Evolutionary conservation across 1,140 invertebrate genomes (phyloP).

Genomic region (Leptinotarsa lineolata): DNA sequence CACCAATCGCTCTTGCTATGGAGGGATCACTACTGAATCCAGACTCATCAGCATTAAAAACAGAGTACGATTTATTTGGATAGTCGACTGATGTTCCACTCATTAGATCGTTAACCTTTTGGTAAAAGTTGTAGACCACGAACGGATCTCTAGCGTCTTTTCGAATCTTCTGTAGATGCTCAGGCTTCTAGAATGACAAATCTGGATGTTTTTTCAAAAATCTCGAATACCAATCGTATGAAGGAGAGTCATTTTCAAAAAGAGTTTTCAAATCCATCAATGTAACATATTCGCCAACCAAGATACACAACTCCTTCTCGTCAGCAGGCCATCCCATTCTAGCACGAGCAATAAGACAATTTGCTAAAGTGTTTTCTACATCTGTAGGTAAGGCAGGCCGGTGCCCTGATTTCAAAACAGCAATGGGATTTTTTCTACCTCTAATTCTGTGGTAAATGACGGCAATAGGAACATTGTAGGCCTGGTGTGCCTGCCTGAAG

Average conservation of each 20-base stretch:
- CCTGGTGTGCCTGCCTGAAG: no score
- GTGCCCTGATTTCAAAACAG: neutral
- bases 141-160: constrained; percentile 29
- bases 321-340: neutral
- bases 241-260: neutral
- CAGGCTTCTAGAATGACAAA: constrained; percentile 27
- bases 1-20: constrained; percentile 22
- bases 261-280: neutral
- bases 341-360: neutral
- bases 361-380: neutral
- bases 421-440: neutral
- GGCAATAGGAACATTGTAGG: no score
- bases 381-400: neutral
- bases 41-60: constrained; percentile 33
- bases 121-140: constrained; percentile 36
- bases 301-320: neutral
- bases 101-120: constrained; percentile 24
- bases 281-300: no score
- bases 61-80: constrained; percentile 15
- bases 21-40: constrained; percentile 30
- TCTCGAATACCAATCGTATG: neutral
- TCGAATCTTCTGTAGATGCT: constrained; percentile 35
- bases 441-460: no score
- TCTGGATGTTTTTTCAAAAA: neutral
- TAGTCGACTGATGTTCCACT: neutral